Conservation (phyloP, 2,113 vertebrate genomes). For the Romanogobio albipinnatus region DNA sequence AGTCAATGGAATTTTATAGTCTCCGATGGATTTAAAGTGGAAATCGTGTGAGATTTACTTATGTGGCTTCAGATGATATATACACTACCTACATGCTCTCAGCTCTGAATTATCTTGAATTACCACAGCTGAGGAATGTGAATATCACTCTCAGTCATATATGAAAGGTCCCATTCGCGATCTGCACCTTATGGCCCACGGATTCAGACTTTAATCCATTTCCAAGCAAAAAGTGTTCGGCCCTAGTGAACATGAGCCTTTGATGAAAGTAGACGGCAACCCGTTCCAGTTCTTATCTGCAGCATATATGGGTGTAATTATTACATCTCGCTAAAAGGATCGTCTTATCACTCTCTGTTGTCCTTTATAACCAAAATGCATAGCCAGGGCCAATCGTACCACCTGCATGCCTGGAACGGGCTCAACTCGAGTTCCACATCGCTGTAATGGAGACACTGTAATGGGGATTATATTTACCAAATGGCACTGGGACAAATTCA, state of each 20-base stretch:
- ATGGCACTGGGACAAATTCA: constrained; percentile 63
- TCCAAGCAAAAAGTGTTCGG: neutral
- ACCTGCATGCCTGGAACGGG: constrained; percentile 49
- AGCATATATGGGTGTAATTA: constrained; percentile 5
- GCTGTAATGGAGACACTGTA: constrained; percentile 22
- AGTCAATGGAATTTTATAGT: constrained; percentile 34
- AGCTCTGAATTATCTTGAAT: neutral
- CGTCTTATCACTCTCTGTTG: constrained; percentile 50
- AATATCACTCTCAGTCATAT: constrained; percentile 25
- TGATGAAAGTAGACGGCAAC: neutral
- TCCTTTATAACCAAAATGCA: constrained; percentile 21
- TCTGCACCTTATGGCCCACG: neutral
- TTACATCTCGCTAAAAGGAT: constrained; percentile 59
- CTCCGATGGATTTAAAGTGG: constrained; percentile 21
- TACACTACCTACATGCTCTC: constrained; percentile 9
- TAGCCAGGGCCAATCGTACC: constrained; percentile 57
- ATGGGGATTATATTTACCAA: constrained; percentile 62
- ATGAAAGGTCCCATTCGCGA: neutral
- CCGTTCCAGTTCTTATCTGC: constrained; percentile 10
- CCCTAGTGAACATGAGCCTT: constrained; percentile 21
- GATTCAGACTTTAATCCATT: neutral
- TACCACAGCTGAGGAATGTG: constrained; percentile 31
- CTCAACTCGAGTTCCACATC: constrained; percentile 17
- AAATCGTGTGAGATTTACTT: constrained; percentile 33
- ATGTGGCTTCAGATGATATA: constrained; percentile 21